Percentiles rank a stretch among this genome's conserved stretches.
phyloP scores from a whole-genome alignment of 2,113 vertebrate genomes.

The Eulacestoma nigropectus region DNA sequence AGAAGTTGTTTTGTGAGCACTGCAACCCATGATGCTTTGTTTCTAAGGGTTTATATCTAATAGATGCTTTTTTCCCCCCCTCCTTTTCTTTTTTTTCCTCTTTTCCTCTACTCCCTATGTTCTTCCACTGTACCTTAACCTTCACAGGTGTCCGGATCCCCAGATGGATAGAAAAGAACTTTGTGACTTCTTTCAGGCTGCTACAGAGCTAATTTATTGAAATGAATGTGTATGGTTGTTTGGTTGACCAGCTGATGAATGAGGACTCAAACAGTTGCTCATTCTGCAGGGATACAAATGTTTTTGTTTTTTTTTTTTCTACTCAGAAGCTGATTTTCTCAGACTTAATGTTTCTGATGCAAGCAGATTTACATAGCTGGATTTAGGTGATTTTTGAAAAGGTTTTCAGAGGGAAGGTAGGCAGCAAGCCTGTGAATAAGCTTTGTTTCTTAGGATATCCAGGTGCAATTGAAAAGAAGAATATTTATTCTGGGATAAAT shows the following conservation, averaged over 20 bases:
- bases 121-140: not conserved
- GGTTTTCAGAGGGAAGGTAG: not conserved
- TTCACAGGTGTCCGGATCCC: not conserved
- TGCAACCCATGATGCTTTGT: not conserved
- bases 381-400: not conserved
- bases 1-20: not conserved
- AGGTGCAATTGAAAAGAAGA: not conserved
- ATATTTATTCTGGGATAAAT: not conserved
- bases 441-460: not conserved
- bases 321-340: not conserved
- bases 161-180: not conserved
- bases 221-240: not conserved
- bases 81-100: fast-evolving
- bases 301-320: not conserved
- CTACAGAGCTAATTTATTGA: not conserved
- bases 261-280: not conserved
- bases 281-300: not conserved
- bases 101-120: not conserved
- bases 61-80: fast-evolving
- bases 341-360: not conserved
- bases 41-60: not conserved
- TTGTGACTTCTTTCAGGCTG: not conserved
- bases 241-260: not conserved
- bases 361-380: not conserved
- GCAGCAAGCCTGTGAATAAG: not conserved